Base-by-base conservation (phyloP, 2,113 vertebrate genomes). In the Hippocampus guttulatus region DNA sequence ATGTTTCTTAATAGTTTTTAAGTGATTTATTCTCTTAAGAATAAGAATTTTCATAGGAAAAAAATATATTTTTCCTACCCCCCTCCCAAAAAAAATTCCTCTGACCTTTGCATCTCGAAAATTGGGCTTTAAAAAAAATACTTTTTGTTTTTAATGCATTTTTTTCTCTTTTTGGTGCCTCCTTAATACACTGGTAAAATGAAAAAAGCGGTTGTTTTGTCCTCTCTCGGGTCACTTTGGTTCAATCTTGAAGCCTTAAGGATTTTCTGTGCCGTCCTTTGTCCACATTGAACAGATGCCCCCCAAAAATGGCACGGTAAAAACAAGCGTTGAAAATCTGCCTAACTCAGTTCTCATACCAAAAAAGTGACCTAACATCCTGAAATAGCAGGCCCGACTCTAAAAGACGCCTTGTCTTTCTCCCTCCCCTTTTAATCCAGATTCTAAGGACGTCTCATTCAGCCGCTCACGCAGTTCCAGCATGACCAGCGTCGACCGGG, bases 401-500 rank as follows among this genome's bases (percentile, higher is more conserved):
- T n/a, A 55, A 55, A 9, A n/a, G 8, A 10, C n/a, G 2, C 38
- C 16, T 62, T 10, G 5, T 45, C 40, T 9, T 1, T 60, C 43
- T 55, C 15, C 47, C 64, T 74, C 47, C 18, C 49, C 38, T 52
- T 15, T 25, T 30, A 30, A 88, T 91, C 84, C 90, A 99, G 97
- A 99, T 87, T 89, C 92, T 75, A 95, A 92, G 91, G 96, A 99
- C 85, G 95, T 94, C 91, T 93, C 95, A 51, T 97, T 97, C 92
- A 97, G 93, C 86, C 94, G 95, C 78, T 98, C 97, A 0, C 93
- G 96, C 73, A 98, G 96, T 83, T 98, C 97, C 62, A 98, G 96
- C 64, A 95, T 98, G 70, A 94, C 95, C 86, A 99, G 97, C 90
- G 96, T 99, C 80, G 97, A 99, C 81, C 91, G 96, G 75, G 97